Evolutionary conservation across 2,113 vertebrate genomes (phyloP), one percentile per base, ranked within the genome.

Genomic region (Coreoperca whiteheadi): DNA sequence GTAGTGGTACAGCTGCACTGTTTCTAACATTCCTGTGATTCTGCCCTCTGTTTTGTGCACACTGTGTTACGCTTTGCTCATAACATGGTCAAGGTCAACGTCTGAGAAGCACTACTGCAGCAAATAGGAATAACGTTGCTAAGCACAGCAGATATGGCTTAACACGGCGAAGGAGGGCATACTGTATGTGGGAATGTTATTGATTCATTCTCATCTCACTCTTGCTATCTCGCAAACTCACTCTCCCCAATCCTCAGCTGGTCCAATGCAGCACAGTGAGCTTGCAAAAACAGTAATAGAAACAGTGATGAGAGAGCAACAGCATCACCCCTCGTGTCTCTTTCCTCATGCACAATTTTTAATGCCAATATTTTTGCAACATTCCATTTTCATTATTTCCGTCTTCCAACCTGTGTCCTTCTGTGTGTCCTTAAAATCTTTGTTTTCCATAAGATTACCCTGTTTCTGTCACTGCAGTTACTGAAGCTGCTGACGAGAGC

Each of bases 181-280:
- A 66, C 37, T 56, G 79, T 68, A 46, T 51, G 56, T 81, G 81
- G 72, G 71, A 53, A 79, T 73, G 48, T 72, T 87, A 77, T 76
- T 67, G 83, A 84, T 86, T 82, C 16, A 30, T 41, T 83, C 71
- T 56, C 61, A 41, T 81, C 37, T 79, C 75, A 48, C 25, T 70
- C 64, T 66, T 63, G 30, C 68, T 65, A 56, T 77, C 77, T 56
- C 51, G 21, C 65, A 54, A 54, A 53, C 50, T 74, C 72, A 0
- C 39, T 34, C 48, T 16, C 16, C 16, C 66, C 75, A 85, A 30
- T 57, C 73, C 73, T 57, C 46, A 72, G 67, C 70, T 86, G 85
- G 56, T 87, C 67, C 88, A 85, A 75, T 92, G 86, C 89, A 86
- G 83, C 81, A 90, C 80, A 87, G 83, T 78, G 77, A 92, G 78